Conservation (phyloP, 2,888 invertebrate genomes). For the Mimumesa dahlbomi region DNA sequence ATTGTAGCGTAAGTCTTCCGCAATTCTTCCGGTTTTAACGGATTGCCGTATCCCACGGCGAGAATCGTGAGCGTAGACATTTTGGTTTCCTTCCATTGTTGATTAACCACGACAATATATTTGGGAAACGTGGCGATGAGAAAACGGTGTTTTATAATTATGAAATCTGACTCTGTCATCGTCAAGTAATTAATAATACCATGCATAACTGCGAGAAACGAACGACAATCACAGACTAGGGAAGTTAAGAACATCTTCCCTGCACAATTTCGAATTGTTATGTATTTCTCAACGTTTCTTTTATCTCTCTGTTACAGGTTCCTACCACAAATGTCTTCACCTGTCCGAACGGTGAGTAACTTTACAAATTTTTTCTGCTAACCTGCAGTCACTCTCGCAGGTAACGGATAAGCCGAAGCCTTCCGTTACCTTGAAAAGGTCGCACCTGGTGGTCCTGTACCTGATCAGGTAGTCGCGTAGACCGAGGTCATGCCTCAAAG, state of each 20-base stretch:
- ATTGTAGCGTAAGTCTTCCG: slow-evolving; percentile 12
- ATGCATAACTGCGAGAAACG: too few relatives aligned
- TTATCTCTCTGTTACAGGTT: slow-evolving; percentile 84
- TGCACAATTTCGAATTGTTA: too few relatives aligned
- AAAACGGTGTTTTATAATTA: too few relatives aligned
- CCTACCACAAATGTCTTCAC: slow-evolving; percentile 84
- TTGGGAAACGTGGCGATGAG: not conserved
- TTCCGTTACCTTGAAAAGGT: slow-evolving; percentile 32
- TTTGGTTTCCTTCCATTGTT: slow-evolving; percentile 7
- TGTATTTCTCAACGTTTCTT: too few relatives aligned
- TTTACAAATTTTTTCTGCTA: not conserved
- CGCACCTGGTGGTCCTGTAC: slow-evolving; percentile 16
- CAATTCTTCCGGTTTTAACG: slow-evolving; percentile 20
- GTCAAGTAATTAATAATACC: too few relatives aligned
- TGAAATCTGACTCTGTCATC: too few relatives aligned
- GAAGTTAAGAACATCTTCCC: too few relatives aligned
- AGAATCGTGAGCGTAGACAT: not conserved
- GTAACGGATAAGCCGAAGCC: not conserved
- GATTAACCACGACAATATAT: not conserved
- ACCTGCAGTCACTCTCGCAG: not conserved
- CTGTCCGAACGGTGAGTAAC: slow-evolving; percentile 87
- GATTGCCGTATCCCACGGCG: not conserved
- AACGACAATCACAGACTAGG: too few relatives aligned
- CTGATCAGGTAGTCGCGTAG: slow-evolving; percentile 35
- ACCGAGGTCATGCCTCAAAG: slow-evolving; percentile 21